Conservation (phyloP, 2,113 vertebrate genomes). For the Sebastes schlegelii region DNA sequence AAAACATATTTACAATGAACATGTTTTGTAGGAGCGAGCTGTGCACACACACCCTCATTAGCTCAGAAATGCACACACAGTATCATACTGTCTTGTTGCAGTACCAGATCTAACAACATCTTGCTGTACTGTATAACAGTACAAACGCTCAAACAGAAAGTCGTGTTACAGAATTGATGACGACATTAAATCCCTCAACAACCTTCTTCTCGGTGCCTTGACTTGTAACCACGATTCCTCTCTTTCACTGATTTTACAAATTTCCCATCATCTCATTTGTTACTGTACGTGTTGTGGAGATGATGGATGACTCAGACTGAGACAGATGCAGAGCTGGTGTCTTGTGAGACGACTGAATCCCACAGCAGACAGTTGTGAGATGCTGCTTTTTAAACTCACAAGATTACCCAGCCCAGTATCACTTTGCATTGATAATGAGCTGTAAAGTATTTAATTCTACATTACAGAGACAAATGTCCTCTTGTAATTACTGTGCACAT, state of each 20-base stretch:
- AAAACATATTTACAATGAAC: neutral
- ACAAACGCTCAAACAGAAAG: neutral
- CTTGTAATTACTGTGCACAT: conserved; percentile 8
- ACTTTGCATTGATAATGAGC: conserved; percentile 4
- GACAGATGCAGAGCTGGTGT: neutral
- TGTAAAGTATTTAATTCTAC: conserved; percentile 25
- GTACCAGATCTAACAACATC: neutral
- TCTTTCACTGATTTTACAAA: conserved; percentile 5
- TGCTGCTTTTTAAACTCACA: conserved; percentile 5
- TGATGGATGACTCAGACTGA: conserved; percentile 7
- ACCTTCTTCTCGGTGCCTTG: neutral
- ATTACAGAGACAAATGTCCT: conserved; percentile 11
- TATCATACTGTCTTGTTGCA: neutral
- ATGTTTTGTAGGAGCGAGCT: too few species aligned
- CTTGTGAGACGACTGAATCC: conserved; percentile 3
- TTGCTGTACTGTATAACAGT: neutral
- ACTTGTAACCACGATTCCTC: conserved; percentile 21
- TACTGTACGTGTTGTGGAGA: neutral
- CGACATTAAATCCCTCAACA: neutral
- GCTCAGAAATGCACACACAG: neutral
- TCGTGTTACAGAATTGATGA: neutral
- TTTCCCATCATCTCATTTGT: conserved; percentile 20
- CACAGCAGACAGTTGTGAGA: conserved; percentile 4
- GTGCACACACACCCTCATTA: too few species aligned
- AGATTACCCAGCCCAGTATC: conserved; percentile 3